phyloP scores from a whole-genome alignment of 2,113 vertebrate genomes.

The Rousettus leschenaultii region DNA sequence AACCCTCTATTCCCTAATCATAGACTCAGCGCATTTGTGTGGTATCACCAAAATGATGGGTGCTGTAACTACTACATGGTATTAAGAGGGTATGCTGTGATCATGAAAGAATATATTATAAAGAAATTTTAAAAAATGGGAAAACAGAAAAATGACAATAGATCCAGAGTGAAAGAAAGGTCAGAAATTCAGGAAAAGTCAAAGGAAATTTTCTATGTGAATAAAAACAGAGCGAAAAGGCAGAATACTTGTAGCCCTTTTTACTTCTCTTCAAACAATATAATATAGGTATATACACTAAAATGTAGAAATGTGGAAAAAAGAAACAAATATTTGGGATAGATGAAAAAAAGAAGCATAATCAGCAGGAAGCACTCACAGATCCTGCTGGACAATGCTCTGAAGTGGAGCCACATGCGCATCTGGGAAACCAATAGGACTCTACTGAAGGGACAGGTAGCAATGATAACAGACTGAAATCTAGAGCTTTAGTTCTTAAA shows the following conservation, averaged over 20 bases:
- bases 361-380: background rate
- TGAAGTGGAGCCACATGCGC: background rate
- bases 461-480: background rate
- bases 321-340: background rate
- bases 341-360: background rate
- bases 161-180: background rate
- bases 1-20: conserved; percentile 56
- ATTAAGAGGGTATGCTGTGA: conserved; percentile 48
- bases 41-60: conserved; percentile 66
- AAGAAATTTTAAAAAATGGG: background rate
- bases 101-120: background rate
- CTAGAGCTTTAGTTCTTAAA: background rate
- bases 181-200: conserved; percentile 52
- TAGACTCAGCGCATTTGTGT: conserved; percentile 35
- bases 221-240: background rate
- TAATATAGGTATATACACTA: background rate
- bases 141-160: background rate
- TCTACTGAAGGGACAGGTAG: too few relatives aligned
- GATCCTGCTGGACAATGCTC: background rate
- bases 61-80: conserved; percentile 25
- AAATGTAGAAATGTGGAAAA: background rate
- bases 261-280: background rate
- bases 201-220: background rate
- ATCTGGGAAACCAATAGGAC: background rate
- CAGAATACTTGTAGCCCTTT: background rate